Conservation (phyloP, 2,113 vertebrate species). For the Pachypanchax playfairii region DNA sequence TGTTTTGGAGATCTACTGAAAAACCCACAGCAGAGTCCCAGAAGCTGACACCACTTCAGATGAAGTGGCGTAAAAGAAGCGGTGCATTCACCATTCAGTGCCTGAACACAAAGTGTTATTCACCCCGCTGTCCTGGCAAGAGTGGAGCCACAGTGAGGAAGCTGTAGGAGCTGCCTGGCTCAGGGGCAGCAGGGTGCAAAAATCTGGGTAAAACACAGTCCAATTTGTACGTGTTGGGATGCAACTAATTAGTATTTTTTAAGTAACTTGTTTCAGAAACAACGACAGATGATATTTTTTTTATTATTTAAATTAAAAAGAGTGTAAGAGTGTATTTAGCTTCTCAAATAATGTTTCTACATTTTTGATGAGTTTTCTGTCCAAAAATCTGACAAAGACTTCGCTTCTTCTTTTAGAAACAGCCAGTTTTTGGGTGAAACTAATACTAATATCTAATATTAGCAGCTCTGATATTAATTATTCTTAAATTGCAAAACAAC, state of each 20-base stretch:
- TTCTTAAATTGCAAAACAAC: neutral
- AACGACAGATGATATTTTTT: too few relatives aligned
- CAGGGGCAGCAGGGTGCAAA: slow-evolving; percentile 13
- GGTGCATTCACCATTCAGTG: slow-evolving; percentile 73
- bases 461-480: neutral
- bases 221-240: neutral
- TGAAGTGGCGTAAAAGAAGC: slow-evolving; percentile 73
- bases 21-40: slow-evolving; percentile 39
- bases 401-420: too few relatives aligned
- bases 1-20: slow-evolving; percentile 30
- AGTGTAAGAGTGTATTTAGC: too few relatives aligned
- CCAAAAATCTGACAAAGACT: too few relatives aligned
- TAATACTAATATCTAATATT: too few relatives aligned
- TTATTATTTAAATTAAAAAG: too few relatives aligned
- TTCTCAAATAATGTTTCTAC: too few relatives aligned
- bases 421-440: too few relatives aligned
- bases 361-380: too few relatives aligned
- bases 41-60: slow-evolving; percentile 74
- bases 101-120: slow-evolving; percentile 71
- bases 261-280: too few relatives aligned
- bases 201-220: neutral
- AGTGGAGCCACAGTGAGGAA: slow-evolving; percentile 33
- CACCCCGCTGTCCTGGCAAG: slow-evolving; percentile 41
- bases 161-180: slow-evolving; percentile 50
- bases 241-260: too few relatives aligned